Evolutionary conservation across 2,113 vertebrate genomes (phyloP).

Genomic region (Anguilla rostrata): DNA sequence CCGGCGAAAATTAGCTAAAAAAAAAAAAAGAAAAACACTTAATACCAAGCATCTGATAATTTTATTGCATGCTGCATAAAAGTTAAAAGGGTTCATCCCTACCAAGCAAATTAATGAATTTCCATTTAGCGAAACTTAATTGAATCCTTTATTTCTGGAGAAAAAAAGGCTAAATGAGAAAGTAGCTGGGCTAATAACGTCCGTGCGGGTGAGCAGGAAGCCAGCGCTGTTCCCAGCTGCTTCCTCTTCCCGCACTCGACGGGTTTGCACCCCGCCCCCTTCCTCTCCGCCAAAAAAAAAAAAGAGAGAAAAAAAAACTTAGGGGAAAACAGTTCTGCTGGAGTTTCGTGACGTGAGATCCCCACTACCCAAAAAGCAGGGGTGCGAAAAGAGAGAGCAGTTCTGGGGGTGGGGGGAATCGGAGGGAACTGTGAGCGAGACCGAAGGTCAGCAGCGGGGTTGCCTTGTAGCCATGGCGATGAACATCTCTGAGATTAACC

Average conservation of each 20-base stretch:
- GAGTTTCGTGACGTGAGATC: background rate
- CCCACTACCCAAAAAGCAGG: background rate
- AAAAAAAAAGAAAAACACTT: background rate
- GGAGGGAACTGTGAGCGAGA: background rate
- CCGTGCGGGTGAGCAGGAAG: background rate
- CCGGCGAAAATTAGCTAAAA: background rate
- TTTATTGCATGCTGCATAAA: background rate
- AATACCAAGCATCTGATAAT: background rate
- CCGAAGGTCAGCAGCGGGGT: background rate
- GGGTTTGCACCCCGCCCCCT: background rate
- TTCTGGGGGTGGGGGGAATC: background rate
- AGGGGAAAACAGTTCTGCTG: background rate
- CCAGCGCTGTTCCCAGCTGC: background rate
- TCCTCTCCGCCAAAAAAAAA: background rate
- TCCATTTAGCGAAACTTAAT: background rate
- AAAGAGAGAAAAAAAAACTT: too few species aligned
- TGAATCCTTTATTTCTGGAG: background rate
- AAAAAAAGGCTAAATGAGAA: background rate
- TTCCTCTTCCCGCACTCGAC: background rate
- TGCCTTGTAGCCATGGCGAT: background rate
- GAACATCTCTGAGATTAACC: background rate
- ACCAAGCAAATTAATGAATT: background rate
- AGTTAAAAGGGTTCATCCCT: background rate
- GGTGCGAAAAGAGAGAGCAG: background rate
- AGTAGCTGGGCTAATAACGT: background rate